Percentiles rank a stretch among this genome's conserved stretches.
These are phyloP conservation scores for Pantelozetes paolii DNA, from an alignment of 2,888 invertebrate genomes.

Conservation along the genomic window DNA sequence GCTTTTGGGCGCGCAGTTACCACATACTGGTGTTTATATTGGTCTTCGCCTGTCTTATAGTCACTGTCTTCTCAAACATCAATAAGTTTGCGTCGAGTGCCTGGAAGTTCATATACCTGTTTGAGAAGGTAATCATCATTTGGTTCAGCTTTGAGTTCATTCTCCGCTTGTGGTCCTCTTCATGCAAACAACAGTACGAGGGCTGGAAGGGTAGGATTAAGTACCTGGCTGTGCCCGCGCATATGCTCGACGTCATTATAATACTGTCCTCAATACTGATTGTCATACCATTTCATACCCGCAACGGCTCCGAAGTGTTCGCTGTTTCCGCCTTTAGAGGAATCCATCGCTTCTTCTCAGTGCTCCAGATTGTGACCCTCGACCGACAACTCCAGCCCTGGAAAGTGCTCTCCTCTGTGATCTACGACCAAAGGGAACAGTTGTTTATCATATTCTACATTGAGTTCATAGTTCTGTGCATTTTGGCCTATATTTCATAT, in stretches of 20 bases:
- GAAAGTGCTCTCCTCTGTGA: constrained; percentile 35
- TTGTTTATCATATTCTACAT: constrained; percentile 39
- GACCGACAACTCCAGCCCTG: constrained; percentile 41
- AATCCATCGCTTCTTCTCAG: constrained; percentile 40
- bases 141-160: constrained; percentile 38
- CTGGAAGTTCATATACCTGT: constrained; percentile 26
- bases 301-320: constrained; percentile 40
- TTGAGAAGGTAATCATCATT: constrained; percentile 34
- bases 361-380: constrained; percentile 30
- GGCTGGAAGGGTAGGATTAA: constrained; percentile 35
- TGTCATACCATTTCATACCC: constrained; percentile 17
- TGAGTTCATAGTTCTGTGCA: constrained; percentile 33
- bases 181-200: constrained; percentile 33
- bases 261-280: constrained; percentile 31
- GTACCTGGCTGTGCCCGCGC: constrained; percentile 30
- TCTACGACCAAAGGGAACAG: constrained; percentile 42
- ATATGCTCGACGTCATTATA: constrained; percentile 33
- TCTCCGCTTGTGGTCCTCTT: constrained; percentile 31
- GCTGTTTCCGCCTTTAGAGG: constrained; percentile 40
- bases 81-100: constrained; percentile 9
- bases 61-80: constrained; percentile 34
- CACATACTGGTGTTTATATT: constrained; percentile 38
- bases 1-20: constrained; percentile 36
- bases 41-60: constrained; percentile 29
- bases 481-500: constrained; percentile 37